A percentile compares a stretch with the other conserved stretches of the same genome.
Conservation (phyloP, 2,888 invertebrate genomes). For the Hydriomena furcata region DNA sequence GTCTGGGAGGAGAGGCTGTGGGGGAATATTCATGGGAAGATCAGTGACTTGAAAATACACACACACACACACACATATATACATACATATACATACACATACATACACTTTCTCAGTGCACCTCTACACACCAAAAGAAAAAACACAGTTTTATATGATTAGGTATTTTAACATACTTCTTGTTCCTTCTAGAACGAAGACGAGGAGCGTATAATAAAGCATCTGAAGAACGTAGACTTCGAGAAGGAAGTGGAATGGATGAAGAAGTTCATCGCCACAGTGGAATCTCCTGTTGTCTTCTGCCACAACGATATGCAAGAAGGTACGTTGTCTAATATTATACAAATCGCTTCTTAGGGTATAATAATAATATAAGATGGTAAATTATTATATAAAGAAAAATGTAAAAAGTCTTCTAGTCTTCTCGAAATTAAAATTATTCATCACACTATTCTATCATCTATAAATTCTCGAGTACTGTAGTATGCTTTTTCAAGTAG, state of each 20-base stretch:
- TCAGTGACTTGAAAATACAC: too few species aligned
- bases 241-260: conserved; percentile 88
- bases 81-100: neutral
- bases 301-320: conserved; percentile 98
- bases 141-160: too few species aligned
- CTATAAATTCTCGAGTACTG: too few species aligned
- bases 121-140: too few species aligned
- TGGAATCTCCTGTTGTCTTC: conserved; percentile 93
- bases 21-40: conserved; percentile 48
- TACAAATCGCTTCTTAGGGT: too few species aligned
- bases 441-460: too few species aligned
- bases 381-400: too few species aligned
- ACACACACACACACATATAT: neutral
- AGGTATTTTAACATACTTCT: too few species aligned
- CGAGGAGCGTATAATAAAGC: conserved; percentile 60
- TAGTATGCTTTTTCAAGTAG: too few species aligned
- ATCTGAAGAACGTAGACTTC: conserved; percentile 81
- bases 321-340: conserved; percentile 82
- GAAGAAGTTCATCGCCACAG: conserved; percentile 81
- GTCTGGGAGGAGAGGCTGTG: conserved; percentile 65
- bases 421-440: too few species aligned
- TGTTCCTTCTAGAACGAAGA: conserved; percentile 65
- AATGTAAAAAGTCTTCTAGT: too few species aligned
- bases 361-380: too few species aligned
- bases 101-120: neutral